Evolutionary conservation across 2,888 invertebrate species (phyloP), one percentile per base, ranked within the genome.

Genomic region (Furcula furcula): DNA sequence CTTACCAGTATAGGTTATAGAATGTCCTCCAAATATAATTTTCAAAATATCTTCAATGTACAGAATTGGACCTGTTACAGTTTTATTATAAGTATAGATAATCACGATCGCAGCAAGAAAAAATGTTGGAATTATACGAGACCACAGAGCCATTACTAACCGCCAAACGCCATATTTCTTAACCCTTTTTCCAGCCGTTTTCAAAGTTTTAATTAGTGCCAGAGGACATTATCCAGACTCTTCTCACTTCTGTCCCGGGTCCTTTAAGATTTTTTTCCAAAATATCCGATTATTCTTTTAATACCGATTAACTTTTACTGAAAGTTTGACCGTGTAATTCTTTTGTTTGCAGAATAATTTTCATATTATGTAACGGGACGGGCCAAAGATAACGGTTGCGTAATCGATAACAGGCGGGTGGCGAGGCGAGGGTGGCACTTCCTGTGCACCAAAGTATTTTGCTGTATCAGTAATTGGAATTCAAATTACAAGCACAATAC

Each of bases 201-300:
- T 62, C 67, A 78, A 86, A 87, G 84, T 87, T 87, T 87, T 86
- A 87, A 86, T 87, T 86, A 86, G 83, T 83, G 83, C 81, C 86
- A 76, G 79, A 82, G 84, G 86, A 87, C 82, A 84, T 85, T 86
- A 85, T 74, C 74, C 79, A 69, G 65, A 61, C 69, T 74, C 74
- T 76, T 75, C 73, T 63, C 71, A 71, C 70, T 75, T 67, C 62
- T 74, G 67, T 71, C 66, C 62, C 63, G 56, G 63, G 59, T 62
- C 61, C 7, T 64, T 67, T 60, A 50, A 60, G 69, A 49, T 63
- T 73, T 65, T 55, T 75, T 74, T 65, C 55, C 65, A 51, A 76
- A 77, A 76, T 68, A 71, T 67, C 65, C 65, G 65, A 73, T 72
- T 71, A 65, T 63, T 67, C 61, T 72, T 59, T 60, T 61, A 70